Evolutionary conservation across 2,888 invertebrate genomes (phyloP).

Genomic region (Ophioninae sp.): DNA sequence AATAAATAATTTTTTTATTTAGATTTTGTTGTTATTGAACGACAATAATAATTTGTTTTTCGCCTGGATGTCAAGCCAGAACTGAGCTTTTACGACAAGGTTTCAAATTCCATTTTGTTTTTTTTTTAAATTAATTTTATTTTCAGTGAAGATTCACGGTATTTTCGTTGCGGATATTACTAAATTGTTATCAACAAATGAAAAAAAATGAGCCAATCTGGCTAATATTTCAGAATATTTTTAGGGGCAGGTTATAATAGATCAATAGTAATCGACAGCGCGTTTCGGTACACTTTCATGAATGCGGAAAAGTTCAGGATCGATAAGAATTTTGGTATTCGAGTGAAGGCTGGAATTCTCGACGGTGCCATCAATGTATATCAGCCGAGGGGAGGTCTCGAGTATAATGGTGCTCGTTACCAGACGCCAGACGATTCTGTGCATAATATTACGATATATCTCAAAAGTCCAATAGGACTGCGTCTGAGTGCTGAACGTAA

Average conservation of each 20-base stretch:
- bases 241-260: not conserved
- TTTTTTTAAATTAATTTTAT: too few species aligned
- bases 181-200: too few species aligned
- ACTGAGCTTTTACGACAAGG: too few species aligned
- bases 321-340: not conserved
- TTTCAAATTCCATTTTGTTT: too few species aligned
- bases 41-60: too few species aligned
- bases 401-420: not conserved
- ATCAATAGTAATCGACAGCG: not conserved
- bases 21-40: too few species aligned
- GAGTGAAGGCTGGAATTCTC: not conserved
- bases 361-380: not conserved
- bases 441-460: conserved; percentile 9
- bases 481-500: conserved; percentile 1
- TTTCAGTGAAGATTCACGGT: too few species aligned
- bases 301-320: not conserved
- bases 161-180: too few species aligned
- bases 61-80: too few species aligned
- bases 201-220: too few species aligned
- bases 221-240: too few species aligned
- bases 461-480: not conserved
- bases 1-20: too few species aligned
- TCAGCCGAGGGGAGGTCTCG: not conserved
- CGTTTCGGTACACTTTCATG: not conserved
- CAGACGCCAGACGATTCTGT: not conserved